Evolutionary conservation across 2,888 invertebrate genomes (phyloP), one percentile per base, ranked within the genome.

Genomic region (Mesorhabditis spiculigera): DNA sequence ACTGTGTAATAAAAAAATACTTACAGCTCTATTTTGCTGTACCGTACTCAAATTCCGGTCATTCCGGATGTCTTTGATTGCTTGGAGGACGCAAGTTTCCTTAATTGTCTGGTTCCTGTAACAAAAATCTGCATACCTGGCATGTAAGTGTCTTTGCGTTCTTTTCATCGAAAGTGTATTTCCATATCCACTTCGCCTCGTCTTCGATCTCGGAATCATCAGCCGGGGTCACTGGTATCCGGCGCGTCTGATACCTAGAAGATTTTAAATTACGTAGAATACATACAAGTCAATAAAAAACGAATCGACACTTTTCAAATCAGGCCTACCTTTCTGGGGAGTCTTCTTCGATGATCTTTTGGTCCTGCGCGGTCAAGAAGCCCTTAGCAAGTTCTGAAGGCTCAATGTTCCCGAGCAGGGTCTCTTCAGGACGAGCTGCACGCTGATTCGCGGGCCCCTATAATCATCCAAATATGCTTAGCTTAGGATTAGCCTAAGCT

Each of bases 181-280:
- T 92, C 87, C 93, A 95, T 76, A 99, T 95, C 98, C 98, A 98
- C 81, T 94, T 93, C 0, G 97, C 93, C 86, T 98, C 98, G 69
- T 93, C 92, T 68, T 94, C 93, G 62, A 97, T 86, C 86, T 98
- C 97, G 0, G 91, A 91, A 8, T 81, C 82, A 16, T 82, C 80
- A 5, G 75, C 77, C 64, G 82, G 81, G 1, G 79, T 78, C 6
- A 86, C 82, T 4, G 82, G 83, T 10, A 81, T 78, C 42, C 73
- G 72, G 8, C 85, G 78, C n/a, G 80, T 64, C 67, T 75, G 73
- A 72, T 78, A 78, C 50, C 75, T 69, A 58, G 28, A 61, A 64
- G 43, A 4, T 42, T 50, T 13, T 16, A 10, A 58, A 58, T 10
- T n/a, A 13, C n/a, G 13, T 13, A 58, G 58, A 58, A 66, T 6